Base-by-base conservation (phyloP, 2,888 invertebrate genomes). In the Pachydiplax longipennis region DNA sequence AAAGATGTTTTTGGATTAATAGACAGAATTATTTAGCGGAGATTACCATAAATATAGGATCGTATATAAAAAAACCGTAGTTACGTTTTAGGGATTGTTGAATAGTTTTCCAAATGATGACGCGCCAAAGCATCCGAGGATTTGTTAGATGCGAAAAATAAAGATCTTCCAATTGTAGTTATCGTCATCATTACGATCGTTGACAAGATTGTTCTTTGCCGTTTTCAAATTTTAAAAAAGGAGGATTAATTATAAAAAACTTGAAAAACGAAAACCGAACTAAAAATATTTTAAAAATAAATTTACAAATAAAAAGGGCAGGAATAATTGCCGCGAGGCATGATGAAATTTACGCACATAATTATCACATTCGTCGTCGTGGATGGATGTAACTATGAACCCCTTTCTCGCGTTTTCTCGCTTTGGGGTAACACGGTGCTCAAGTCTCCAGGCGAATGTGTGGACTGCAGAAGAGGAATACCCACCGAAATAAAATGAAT, bases 211-310 rank as follows among this genome's bases (percentile, higher is more conserved):
- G 87, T 87, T 87, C 87, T 87, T 87, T 87, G 87, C 87, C 87
- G 87, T 87, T 87, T 87, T 87, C 87, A 87, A 87, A 87, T 87
- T 87, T 87, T 87, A 87, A 87, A 87, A 73, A 61, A 61, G 58
- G 65, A 87, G 87, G 61, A 87, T 87, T 87, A 87, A 90, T 90
- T 90, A 90, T 90, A 81, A 81, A 81, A 81, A 90, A 53, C 31
- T 81, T 90, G 81, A 92, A 81, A 80, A 80, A 81, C 35, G 48
- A 80, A 90, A 80, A 53, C 81, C 25, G 58, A 61, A 81, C 58
- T 81, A 90, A 65, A 80, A 90, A 90, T 81, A 58, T 81, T 61
- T 90, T 90, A 81, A 81, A 80, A 81, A 81, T 37, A 80, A 90
- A 73, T 80, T 90, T 80, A 48, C 73, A 48, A 90, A 90, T 80